These are phyloP conservation scores for Drosophila pruinosa DNA, from an alignment of 1,140 invertebrate genomes.

Conservation along the genomic window DNA sequence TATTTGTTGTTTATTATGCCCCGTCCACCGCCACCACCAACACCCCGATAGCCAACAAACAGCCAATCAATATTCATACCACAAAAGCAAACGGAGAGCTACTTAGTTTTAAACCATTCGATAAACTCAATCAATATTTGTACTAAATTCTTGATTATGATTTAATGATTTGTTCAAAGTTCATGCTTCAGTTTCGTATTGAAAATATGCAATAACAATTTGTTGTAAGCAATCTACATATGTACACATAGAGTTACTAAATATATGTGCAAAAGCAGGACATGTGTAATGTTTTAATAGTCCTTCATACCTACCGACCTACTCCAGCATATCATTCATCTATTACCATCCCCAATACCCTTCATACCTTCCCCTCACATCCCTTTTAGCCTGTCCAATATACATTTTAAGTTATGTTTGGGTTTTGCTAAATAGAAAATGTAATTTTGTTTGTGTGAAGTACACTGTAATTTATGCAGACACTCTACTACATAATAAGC, in stretches of 20 bases:
- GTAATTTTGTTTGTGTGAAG: slow-evolving; percentile 21
- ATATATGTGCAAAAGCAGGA: slow-evolving; percentile 40
- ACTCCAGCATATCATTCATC: not conserved
- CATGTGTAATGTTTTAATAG: slow-evolving; percentile 31
- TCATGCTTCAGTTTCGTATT: slow-evolving; percentile 1
- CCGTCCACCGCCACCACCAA: not conserved
- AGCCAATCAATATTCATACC: not conserved
- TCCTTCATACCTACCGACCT: not conserved
- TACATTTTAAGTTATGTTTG: slow-evolving; percentile 39
- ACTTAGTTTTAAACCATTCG: slow-evolving; percentile 26
- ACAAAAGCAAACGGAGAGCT: slow-evolving; percentile 44
- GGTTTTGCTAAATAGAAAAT: slow-evolving; percentile 40
- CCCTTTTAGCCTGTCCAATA: not conserved
- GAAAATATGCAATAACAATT: slow-evolving; percentile 25
- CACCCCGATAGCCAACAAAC: not conserved
- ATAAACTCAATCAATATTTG: not conserved
- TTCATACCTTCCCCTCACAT: not conserved
- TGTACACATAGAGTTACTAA: slow-evolving; percentile 13
- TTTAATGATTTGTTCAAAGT: not conserved
- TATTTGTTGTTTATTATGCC: slow-evolving; percentile 19
- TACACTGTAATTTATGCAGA: slow-evolving; percentile 28
- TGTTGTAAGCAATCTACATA: slow-evolving; percentile 22
- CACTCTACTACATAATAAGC: slow-evolving; percentile 26
- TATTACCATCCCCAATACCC: not conserved
- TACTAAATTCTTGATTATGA: not conserved